phyloP scores from a whole-genome alignment of 2,797 vertebrate species.

The Oryzias sinensis region DNA sequence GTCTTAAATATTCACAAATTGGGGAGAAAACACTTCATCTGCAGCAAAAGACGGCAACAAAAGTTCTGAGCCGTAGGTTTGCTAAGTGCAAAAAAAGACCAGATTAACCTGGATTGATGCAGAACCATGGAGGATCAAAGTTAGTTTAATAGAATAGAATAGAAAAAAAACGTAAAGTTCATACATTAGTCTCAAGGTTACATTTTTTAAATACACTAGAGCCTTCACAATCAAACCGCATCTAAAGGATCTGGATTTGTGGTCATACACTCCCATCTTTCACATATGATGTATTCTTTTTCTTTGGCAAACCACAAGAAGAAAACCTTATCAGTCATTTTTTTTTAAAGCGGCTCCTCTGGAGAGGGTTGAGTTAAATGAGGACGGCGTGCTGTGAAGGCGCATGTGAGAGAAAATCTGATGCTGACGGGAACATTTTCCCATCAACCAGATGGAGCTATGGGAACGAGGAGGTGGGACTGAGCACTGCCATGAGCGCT shows the following conservation, averaged over 20 bases:
- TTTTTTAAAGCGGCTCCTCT: conserved; percentile 19
- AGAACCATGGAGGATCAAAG: too few species aligned
- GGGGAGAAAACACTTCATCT: too few species aligned
- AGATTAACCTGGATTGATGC: too few species aligned
- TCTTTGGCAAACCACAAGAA: not conserved
- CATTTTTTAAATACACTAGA: too few species aligned
- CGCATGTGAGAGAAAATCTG: conserved; percentile 50
- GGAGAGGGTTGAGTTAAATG: conserved; percentile 43
- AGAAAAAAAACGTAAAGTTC: too few species aligned
- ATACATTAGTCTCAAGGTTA: too few species aligned
- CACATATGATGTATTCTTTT: not conserved
- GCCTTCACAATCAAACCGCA: too few species aligned
- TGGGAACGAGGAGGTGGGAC: conserved; percentile 30
- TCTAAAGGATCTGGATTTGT: not conserved
- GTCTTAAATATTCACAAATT: too few species aligned
- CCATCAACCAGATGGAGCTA: conserved; percentile 42
- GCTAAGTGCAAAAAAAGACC: too few species aligned
- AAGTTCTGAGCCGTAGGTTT: too few species aligned
- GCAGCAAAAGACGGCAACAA: too few species aligned
- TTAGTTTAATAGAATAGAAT: too few species aligned
- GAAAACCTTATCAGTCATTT: conserved; percentile 17
- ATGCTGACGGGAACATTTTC: conserved; percentile 62
- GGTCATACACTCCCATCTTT: not conserved
- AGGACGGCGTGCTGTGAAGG: conserved; percentile 45
- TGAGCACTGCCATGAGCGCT: conserved; percentile 23